A percentile compares a stretch with the other conserved stretches of the same genome.
phyloP scores from a whole-genome alignment of 64 coral and sea anemone genomes.

The Platygyra sinensis region DNA sequence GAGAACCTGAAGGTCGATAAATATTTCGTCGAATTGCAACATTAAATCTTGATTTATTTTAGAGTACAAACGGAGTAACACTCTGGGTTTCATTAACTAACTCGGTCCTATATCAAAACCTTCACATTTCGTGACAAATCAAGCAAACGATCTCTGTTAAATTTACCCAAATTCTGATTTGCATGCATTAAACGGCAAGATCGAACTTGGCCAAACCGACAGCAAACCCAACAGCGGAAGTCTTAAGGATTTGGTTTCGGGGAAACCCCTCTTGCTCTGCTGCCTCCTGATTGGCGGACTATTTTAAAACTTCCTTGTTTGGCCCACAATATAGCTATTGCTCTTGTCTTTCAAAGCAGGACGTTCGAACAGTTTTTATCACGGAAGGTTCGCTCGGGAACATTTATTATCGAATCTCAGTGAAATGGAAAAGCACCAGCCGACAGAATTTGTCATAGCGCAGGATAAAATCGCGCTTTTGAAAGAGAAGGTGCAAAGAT shows the following conservation, averaged over 20 bases:
- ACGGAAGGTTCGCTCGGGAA: neutral
- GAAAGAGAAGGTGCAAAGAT: constrained; percentile 4
- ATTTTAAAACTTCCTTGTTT: constrained; percentile 18
- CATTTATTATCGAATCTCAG: neutral
- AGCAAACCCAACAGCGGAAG: constrained; percentile 4
- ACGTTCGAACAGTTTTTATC: neutral
- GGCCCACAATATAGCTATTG: too few species aligned
- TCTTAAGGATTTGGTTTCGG: neutral
- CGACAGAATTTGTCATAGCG: constrained; percentile 6
- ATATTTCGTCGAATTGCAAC: neutral
- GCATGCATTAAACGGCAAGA: neutral
- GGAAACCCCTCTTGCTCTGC: neutral
- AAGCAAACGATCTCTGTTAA: neutral
- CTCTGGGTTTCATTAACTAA: neutral
- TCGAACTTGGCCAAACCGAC: neutral
- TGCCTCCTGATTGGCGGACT: neutral
- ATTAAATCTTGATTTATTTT: neutral
- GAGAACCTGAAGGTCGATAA: neutral
- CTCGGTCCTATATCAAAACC: neutral
- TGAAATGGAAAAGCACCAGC: neutral
- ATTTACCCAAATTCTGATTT: neutral
- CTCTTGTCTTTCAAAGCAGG: neutral
- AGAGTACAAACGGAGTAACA: neutral
- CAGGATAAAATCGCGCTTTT: constrained; percentile 4
- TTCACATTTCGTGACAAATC: neutral